A percentile compares a stretch with the other conserved stretches of the same genome.
These are phyloP conservation scores for Meda fulgida DNA, from an alignment of 2,797 vertebrate species.

Conservation along the genomic window DNA sequence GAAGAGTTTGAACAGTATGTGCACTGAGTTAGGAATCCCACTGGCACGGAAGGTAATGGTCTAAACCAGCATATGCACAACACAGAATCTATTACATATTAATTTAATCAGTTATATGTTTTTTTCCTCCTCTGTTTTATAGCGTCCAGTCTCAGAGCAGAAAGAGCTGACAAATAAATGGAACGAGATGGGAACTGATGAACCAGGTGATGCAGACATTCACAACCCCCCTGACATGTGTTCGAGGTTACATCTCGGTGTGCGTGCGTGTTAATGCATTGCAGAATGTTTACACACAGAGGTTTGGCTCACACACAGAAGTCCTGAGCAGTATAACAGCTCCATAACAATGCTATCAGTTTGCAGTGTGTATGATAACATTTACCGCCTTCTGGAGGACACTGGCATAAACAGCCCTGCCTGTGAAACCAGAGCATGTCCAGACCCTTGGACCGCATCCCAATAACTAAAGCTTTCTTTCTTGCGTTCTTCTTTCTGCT, in stretches of 20 bases:
- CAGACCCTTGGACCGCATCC: slow-evolving; percentile 58
- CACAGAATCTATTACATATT: background rate
- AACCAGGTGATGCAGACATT: slow-evolving; percentile 83
- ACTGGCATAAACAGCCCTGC: slow-evolving; percentile 73
- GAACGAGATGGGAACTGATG: slow-evolving; percentile 99
- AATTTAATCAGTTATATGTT: background rate
- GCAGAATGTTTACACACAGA: slow-evolving; percentile 27
- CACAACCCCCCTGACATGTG: background rate
- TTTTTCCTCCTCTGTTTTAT: slow-evolving; percentile 30
- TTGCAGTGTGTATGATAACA: slow-evolving; percentile 70
- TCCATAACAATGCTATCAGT: slow-evolving; percentile 70
- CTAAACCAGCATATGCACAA: slow-evolving; percentile 45
- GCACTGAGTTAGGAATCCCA: slow-evolving; percentile 90
- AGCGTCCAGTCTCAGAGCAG: slow-evolving; percentile 90
- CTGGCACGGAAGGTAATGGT: slow-evolving; percentile 88
- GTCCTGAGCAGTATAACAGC: slow-evolving; percentile 55
- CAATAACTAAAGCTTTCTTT: slow-evolving; percentile 60
- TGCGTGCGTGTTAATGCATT: slow-evolving; percentile 41
- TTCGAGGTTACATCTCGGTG: background rate
- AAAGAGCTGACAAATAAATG: slow-evolving; percentile 94
- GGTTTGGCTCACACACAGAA: slow-evolving; percentile 55
- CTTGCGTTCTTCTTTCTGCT: slow-evolving; percentile 29
- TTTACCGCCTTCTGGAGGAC: slow-evolving; percentile 69
- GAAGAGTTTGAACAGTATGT: slow-evolving; percentile 99
- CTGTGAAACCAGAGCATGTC: slow-evolving; percentile 69